Percentiles rank a stretch among this genome's conserved stretches.
phyloP scores from a whole-genome alignment of 2,888 invertebrate genomes.

The Nomada goodeniana region DNA sequence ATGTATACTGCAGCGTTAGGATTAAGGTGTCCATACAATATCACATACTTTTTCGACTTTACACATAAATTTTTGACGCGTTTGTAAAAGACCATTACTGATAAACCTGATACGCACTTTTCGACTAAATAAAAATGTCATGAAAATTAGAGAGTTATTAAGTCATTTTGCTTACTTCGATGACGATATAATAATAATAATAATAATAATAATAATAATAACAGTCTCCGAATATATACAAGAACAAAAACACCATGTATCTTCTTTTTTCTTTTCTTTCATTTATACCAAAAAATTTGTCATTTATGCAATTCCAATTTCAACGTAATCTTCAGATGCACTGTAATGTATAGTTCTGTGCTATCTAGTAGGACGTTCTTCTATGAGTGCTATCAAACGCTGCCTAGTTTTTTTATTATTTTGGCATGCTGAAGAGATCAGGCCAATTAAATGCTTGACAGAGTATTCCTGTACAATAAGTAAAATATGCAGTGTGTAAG shows the following conservation, averaged over 20 bases:
- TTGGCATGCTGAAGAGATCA: slow-evolving; percentile 94
- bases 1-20: neutral
- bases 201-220: neutral
- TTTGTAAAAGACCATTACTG: neutral
- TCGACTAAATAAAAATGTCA: slow-evolving; percentile 21
- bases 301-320: slow-evolving; percentile 60
- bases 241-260: slow-evolving; percentile 6
- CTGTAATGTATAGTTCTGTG: slow-evolving; percentile 69
- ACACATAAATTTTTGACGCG: slow-evolving; percentile 9
- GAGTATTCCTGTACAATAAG: slow-evolving; percentile 91
- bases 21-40: slow-evolving; percentile 19
- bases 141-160: slow-evolving; percentile 18
- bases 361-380: slow-evolving; percentile 85
- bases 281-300: neutral
- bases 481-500: neutral
- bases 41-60: slow-evolving; percentile 25
- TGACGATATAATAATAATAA: neutral
- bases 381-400: slow-evolving; percentile 90
- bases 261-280: neutral
- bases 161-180: slow-evolving; percentile 5
- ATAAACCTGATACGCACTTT: slow-evolving; percentile 4
- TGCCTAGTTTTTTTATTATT: slow-evolving; percentile 95
- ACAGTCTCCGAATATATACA: slow-evolving; percentile 29
- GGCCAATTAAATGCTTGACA: slow-evolving; percentile 92
- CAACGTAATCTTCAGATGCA: slow-evolving; percentile 60